Evolutionary conservation across 2,113 vertebrate genomes (phyloP).

Genomic region (Sorex fumeus): DNA sequence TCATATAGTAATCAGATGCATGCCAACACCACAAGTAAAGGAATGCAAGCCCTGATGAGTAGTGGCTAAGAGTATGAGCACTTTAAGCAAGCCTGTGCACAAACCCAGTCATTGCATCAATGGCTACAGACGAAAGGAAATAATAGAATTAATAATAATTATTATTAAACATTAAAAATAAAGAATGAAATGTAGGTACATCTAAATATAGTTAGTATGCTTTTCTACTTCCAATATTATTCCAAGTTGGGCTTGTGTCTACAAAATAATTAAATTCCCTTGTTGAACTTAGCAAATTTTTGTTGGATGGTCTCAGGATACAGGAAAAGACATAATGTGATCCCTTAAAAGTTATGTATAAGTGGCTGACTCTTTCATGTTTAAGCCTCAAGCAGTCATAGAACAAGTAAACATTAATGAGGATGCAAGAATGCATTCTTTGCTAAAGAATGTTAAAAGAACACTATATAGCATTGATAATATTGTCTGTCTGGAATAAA

Average conservation of each 20-base stretch:
- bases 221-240: conserved; percentile 12
- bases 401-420: not conserved
- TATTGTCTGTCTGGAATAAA: not conserved
- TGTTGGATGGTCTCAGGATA: not conserved
- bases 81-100: too few relatives aligned
- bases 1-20: too few relatives aligned
- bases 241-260: not conserved
- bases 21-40: too few relatives aligned
- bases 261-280: not conserved
- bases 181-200: not conserved
- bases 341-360: not conserved
- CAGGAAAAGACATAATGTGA: not conserved
- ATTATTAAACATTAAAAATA: too few relatives aligned
- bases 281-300: not conserved
- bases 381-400: not conserved
- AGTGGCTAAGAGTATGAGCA: too few relatives aligned
- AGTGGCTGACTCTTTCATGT: conserved; percentile 11
- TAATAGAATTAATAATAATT: too few relatives aligned
- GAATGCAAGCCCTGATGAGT: too few relatives aligned
- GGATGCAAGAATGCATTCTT: not conserved
- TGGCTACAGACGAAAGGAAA: too few relatives aligned
- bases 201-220: conserved; percentile 22
- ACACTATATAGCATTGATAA: not conserved
- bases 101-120: too few relatives aligned
- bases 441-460: conserved; percentile 41